Evolutionary conservation across 2,888 invertebrate species (phyloP).

Genomic region (Lamellibrachia satsuma): DNA sequence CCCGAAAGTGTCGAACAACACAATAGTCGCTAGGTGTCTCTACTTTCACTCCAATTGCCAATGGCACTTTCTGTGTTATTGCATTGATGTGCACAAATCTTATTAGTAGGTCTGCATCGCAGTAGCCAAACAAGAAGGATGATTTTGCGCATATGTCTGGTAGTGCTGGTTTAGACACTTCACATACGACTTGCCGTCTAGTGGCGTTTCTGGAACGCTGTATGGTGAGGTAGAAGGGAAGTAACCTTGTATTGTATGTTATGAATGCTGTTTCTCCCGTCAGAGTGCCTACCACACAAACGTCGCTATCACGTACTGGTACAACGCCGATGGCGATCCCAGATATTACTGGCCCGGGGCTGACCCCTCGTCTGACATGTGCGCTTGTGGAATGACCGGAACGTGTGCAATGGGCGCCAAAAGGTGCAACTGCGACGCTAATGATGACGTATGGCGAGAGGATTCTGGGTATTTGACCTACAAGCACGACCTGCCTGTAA

Average conservation of each 20-base stretch:
- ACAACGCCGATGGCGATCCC: slow-evolving; percentile 47
- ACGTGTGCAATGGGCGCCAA: slow-evolving; percentile 23
- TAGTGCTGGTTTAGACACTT: too few relatives aligned
- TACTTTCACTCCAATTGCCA: too few relatives aligned
- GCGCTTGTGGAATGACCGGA: slow-evolving; percentile 30
- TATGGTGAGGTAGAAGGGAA: neutral
- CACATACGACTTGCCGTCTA: too few relatives aligned
- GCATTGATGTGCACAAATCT: too few relatives aligned
- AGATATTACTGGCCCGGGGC: slow-evolving; percentile 54
- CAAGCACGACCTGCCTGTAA: slow-evolving; percentile 33
- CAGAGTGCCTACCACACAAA: slow-evolving; percentile 50
- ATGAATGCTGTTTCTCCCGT: neutral
- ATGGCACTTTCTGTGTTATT: too few relatives aligned
- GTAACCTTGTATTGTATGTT: too few relatives aligned
- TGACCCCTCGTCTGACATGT: neutral
- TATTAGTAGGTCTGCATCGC: too few relatives aligned
- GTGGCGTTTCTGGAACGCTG: too few relatives aligned
- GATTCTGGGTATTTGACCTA: slow-evolving; percentile 32
- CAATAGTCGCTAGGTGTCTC: too few relatives aligned
- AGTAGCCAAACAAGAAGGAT: too few relatives aligned
- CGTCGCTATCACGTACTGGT: slow-evolving; percentile 51
- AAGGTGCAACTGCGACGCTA: slow-evolving; percentile 35
- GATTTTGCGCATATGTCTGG: too few relatives aligned
- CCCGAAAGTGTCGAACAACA: too few relatives aligned
- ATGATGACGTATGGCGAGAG: slow-evolving; percentile 29